These are phyloP conservation scores for Arnoldichthys spilopterus DNA, from an alignment of 2,797 vertebrate species.

Conservation along the genomic window DNA sequence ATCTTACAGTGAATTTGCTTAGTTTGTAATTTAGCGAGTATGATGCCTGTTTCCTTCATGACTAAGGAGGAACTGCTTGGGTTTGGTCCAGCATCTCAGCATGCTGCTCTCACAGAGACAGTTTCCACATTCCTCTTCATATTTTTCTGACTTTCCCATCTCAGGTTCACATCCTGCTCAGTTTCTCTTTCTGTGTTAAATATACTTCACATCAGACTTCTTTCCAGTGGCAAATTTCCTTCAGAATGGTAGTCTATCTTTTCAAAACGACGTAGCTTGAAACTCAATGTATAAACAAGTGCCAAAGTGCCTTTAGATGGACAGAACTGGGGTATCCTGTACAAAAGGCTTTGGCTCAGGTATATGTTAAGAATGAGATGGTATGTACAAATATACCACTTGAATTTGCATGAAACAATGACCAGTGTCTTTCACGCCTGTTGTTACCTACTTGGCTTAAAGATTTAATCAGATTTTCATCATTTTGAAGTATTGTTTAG, in stretches of 20 bases:
- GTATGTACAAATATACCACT: not conserved
- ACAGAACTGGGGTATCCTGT: constrained; percentile 21
- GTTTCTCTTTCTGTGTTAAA: not conserved
- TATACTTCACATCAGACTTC: not conserved
- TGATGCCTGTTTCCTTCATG: not conserved
- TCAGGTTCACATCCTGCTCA: constrained; percentile 27
- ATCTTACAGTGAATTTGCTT: not conserved
- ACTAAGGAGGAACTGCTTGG: not conserved
- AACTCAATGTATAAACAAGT: not conserved
- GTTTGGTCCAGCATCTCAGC: constrained; percentile 10
- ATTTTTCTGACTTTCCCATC: constrained; percentile 47
- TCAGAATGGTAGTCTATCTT: constrained; percentile 1
- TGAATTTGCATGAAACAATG: not conserved
- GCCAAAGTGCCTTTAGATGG: not conserved
- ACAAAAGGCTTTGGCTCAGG: constrained; percentile 7
- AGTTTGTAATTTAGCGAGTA: constrained; percentile 15
- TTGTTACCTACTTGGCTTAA: not conserved
- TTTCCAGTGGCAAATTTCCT: constrained; percentile 11
- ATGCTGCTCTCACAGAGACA: constrained; percentile 30
- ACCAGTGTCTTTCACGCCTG: not conserved
- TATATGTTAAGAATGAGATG: not conserved
- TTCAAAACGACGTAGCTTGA: not conserved
- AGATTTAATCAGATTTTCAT: not conserved
- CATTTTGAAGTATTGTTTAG: not conserved
- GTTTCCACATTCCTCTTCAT: constrained; percentile 47